Conservation (phyloP, 2,113 vertebrate genomes). For the Alethe castanea region DNA sequence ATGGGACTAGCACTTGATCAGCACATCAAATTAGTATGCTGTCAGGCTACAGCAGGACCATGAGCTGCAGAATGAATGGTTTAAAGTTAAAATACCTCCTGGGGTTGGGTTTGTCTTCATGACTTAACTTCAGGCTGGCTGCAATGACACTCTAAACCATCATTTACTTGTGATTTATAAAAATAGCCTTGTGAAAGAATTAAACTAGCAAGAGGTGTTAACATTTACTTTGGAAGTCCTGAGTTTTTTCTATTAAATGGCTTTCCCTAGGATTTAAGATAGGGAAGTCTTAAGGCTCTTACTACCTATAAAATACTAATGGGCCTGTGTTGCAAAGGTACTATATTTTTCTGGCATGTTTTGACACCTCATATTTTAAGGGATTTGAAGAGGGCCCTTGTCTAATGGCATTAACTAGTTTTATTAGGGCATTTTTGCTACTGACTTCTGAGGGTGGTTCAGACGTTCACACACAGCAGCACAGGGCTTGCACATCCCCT, state of each 20-base stretch:
- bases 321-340: slow-evolving; percentile 26
- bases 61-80: background rate
- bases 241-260: slow-evolving; percentile 63
- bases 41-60: background rate
- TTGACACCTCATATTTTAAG: slow-evolving; percentile 57
- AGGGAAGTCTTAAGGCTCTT: slow-evolving; percentile 47
- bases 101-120: background rate
- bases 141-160: slow-evolving; percentile 36
- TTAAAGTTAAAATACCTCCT: background rate
- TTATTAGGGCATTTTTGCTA: background rate
- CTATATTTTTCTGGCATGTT: slow-evolving; percentile 54
- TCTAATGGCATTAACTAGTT: slow-evolving; percentile 31
- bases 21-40: background rate
- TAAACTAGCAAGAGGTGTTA: slow-evolving; percentile 62
- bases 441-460: background rate
- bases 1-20: background rate
- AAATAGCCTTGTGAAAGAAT: slow-evolving; percentile 36
- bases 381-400: slow-evolving; percentile 31
- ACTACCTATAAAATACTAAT: slow-evolving; percentile 50
- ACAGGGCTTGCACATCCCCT: background rate
- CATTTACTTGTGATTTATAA: slow-evolving; percentile 43
- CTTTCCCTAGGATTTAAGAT: slow-evolving; percentile 61
- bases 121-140: slow-evolving; percentile 45
- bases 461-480: background rate
- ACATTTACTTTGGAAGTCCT: slow-evolving; percentile 46